Percentiles rank a stretch among this genome's conserved stretches.
Evolutionary conservation across 2,797 vertebrate species (phyloP).

Genomic region (Scarus forsteni): DNA sequence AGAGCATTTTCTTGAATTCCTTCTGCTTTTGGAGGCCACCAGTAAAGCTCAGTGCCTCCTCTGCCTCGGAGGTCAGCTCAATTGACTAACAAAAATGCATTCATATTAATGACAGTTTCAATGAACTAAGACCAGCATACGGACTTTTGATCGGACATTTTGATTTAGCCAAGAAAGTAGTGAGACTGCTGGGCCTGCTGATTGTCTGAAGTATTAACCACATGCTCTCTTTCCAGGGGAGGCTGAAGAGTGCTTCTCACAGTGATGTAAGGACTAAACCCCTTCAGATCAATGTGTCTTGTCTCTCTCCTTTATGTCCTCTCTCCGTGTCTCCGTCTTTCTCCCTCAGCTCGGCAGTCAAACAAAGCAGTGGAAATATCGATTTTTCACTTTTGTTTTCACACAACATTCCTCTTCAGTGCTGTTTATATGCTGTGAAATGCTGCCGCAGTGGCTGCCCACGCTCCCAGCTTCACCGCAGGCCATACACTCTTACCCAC

Average conservation of each 20-base stretch:
- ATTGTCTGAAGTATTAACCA: constrained; percentile 82
- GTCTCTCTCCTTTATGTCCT: constrained; percentile 78
- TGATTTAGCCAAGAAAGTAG: constrained; percentile 37
- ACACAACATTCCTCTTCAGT: constrained; percentile 39
- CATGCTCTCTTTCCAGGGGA: constrained; percentile 96
- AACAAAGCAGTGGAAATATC: constrained; percentile 75
- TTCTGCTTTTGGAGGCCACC: neutral
- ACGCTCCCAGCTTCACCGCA: constrained; percentile 22
- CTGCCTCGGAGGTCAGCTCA: constrained; percentile 15
- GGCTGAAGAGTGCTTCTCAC: constrained; percentile 99
- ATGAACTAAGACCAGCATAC: constrained; percentile 41
- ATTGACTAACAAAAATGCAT: neutral
- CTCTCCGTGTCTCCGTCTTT: constrained; percentile 74
- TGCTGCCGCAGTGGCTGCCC: constrained; percentile 29
- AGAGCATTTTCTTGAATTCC: neutral
- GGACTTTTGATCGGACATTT: constrained; percentile 28
- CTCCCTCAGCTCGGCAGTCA: constrained; percentile 72
- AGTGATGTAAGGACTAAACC: constrained; percentile 96
- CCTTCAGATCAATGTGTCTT: constrained; percentile 87
- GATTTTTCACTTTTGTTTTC: constrained; percentile 64
- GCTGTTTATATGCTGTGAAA: constrained; percentile 41
- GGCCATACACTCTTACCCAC: constrained; percentile 9
- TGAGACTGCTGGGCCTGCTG: constrained; percentile 62
- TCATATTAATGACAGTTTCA: constrained; percentile 10
- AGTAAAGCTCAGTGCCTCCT: neutral